Conservation (phyloP, 2,113 vertebrate species). For the Microtus richardsoni region DNA sequence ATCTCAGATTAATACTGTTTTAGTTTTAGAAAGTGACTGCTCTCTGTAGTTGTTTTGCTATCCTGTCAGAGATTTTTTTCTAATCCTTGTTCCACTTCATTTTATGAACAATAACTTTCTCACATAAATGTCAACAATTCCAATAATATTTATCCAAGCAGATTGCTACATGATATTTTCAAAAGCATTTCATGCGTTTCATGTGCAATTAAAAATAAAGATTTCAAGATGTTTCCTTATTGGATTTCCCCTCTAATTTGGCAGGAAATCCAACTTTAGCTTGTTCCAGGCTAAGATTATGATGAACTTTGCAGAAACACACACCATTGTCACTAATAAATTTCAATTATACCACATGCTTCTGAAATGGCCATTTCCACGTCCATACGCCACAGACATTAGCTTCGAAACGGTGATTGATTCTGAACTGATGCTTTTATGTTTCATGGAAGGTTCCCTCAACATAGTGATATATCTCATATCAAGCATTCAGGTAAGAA, state of each 20-base stretch:
- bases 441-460: neutral
- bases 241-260: constrained; percentile 76
- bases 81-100: constrained; percentile 40
- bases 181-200: constrained; percentile 48
- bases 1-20: constrained; percentile 52
- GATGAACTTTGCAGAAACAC: constrained; percentile 66
- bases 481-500: no score
- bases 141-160: constrained; percentile 81
- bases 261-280: neutral
- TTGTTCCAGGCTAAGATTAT: constrained; percentile 57
- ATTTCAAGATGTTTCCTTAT: constrained; percentile 69
- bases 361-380: constrained; percentile 21
- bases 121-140: constrained; percentile 76
- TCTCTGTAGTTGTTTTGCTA: constrained; percentile 64
- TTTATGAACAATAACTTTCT: constrained; percentile 78
- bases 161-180: constrained; percentile 74
- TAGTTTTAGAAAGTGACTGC: constrained; percentile 68
- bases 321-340: constrained; percentile 62
- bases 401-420: constrained; percentile 36
- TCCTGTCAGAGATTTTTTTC: constrained; percentile 33
- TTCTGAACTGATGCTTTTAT: constrained; percentile 37
- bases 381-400: constrained; percentile 31
- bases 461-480: accelerated
- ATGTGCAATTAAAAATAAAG: constrained; percentile 45
- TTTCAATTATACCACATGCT: constrained; percentile 56